phyloP scores from a whole-genome alignment of 37 sponge, comb jelly and placozoan species.

The Cliona cf. orientalis region DNA sequence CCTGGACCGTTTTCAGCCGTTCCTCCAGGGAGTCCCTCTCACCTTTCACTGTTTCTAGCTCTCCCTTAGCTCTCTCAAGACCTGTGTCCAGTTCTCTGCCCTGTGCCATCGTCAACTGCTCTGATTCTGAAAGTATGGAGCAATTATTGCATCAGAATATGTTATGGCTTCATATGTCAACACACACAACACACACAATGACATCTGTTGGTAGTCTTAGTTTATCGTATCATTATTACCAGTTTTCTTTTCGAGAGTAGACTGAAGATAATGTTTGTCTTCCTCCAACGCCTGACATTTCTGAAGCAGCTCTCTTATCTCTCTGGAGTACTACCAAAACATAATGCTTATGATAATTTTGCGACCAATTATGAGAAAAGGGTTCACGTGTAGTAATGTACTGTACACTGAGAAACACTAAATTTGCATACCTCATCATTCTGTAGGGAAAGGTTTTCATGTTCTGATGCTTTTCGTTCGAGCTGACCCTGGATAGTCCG shows the following conservation, averaged over 20 bases:
- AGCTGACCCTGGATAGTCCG: not conserved
- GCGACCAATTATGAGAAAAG: no score
- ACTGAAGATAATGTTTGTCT: not conserved
- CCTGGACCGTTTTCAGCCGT: no score
- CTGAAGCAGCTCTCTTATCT: not conserved
- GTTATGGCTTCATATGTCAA: not conserved
- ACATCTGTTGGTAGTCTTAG: not conserved
- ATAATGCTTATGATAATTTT: no score
- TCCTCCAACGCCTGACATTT: constrained; percentile 1
- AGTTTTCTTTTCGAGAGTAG: not conserved
- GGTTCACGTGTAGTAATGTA: no score
- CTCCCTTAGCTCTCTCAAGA: constrained; percentile 5
- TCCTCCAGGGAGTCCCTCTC: no score
- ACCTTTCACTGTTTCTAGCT: no score
- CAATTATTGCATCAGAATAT: not conserved
- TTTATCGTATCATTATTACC: not conserved
- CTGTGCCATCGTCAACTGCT: not conserved
- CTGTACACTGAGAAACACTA: no score
- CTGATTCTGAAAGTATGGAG: not conserved
- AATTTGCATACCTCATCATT: constrained; percentile 48
- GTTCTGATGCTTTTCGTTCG: not conserved
- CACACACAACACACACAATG: not conserved
- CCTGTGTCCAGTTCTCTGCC: not conserved
- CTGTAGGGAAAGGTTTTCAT: constrained; percentile 3
- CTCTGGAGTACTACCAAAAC: not conserved